These are phyloP conservation scores for Acanthisitta chloris DNA, from an alignment of 2,113 vertebrate genomes.

Conservation along the genomic window DNA sequence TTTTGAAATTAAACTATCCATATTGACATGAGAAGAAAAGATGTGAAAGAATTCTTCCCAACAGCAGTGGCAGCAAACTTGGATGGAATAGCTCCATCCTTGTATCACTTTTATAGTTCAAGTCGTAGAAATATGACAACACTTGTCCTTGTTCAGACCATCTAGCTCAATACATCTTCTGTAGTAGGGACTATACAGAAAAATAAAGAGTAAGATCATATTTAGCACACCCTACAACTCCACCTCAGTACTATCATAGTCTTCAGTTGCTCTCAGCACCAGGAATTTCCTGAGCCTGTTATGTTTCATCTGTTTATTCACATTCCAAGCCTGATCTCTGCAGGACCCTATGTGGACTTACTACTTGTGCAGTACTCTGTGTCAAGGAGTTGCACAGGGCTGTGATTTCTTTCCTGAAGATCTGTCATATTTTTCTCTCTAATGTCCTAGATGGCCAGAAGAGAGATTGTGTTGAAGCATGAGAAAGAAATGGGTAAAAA, in stretches of 20 bases:
- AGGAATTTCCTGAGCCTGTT: neutral
- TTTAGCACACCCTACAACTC: neutral
- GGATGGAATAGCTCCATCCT: neutral
- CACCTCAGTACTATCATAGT: neutral
- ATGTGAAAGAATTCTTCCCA: neutral
- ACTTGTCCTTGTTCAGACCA: neutral
- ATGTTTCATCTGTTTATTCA: neutral
- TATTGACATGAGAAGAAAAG: neutral
- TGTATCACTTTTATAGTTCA: neutral
- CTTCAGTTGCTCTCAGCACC: neutral
- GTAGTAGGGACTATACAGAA: neutral
- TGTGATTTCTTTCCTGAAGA: neutral
- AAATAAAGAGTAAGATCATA: neutral
- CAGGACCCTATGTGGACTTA: rapidly evolving
- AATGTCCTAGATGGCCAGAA: neutral
- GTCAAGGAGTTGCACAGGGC: neutral
- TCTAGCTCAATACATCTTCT: neutral
- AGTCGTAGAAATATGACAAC: neutral
- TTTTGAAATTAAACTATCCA: neutral
- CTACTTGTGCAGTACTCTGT: neutral
- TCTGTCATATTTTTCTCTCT: neutral
- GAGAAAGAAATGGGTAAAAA: neutral
- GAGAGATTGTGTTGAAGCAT: neutral
- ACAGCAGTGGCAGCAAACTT: neutral
- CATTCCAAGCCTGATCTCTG: neutral